Base-by-base conservation (phyloP, 2,888 invertebrate species). In the Lithophane socia region DNA sequence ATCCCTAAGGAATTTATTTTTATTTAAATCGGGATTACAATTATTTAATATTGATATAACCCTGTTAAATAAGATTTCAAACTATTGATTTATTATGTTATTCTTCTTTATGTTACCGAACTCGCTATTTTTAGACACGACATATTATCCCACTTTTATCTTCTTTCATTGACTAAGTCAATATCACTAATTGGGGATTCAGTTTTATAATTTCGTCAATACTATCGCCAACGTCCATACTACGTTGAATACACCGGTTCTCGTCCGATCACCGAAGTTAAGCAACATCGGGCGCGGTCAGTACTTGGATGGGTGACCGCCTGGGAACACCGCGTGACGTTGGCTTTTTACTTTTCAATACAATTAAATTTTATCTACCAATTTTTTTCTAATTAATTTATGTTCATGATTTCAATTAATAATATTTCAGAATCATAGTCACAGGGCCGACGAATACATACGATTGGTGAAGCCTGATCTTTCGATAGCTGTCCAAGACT, bases 401-500 rank as follows among this genome's bases (percentile, higher is more conserved):
- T 52, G 52, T 52, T 52, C 21, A 5, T 37, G 37, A 37, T 52
- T 52, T 63, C 1, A 65, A 21, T 44, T 13, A 42, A 42, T n/a
- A 18, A n/a, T 24, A 47, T 85, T 82, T 76, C 94, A 98, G 97
- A 98, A 98, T 96, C 98, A 98, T 79, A 99, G 98, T 89, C 99
- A 99, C 94, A 97, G 98, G 91, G 98, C 99, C 0, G 99, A 99
- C 94, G 99, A 99, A 91, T 99, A 99, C 94, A 98, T 99, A 77
- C 97, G 98, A 80, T 97, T 99, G 77, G 98, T 99, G 24, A 98
- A 98, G 88, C 97, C 98, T 60, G 98, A 98, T 88, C 95, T 99
- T 70, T 97, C 98, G n/a, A 94, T 96, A 67, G 99, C 99, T 0
- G 99, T 99, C 0, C 97, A 98, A 83, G 98, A 99, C 92, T 99